phyloP scores from a whole-genome alignment of 2,113 vertebrate species.

The Percopsis transmontana region DNA sequence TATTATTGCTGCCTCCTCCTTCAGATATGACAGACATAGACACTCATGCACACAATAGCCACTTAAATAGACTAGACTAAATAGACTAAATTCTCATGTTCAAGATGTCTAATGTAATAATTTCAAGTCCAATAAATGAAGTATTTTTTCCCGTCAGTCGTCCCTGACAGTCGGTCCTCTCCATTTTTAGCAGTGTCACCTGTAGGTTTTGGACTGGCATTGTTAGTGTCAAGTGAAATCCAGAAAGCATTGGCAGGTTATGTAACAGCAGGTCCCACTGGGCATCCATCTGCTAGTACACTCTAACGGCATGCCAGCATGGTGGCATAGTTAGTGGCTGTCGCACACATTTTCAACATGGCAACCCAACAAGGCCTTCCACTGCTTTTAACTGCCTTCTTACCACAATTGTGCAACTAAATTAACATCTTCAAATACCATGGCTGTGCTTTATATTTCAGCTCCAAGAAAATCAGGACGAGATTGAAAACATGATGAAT shows the following conservation, averaged over 20 bases:
- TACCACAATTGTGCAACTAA: constrained; percentile 1
- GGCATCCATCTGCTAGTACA: constrained; percentile 68
- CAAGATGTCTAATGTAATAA: no score
- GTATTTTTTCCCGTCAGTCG: background rate
- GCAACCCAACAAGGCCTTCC: constrained; percentile 37
- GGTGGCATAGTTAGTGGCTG: constrained; percentile 34
- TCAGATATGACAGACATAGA: no score
- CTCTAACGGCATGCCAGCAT: constrained; percentile 31
- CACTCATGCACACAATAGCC: no score
- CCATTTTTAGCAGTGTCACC: constrained; percentile 19
- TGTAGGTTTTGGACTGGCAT: constrained; percentile 25
- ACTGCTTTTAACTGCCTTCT: constrained; percentile 2
- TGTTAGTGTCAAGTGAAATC: constrained; percentile 41
- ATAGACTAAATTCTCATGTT: no score
- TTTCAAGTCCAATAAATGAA: background rate
- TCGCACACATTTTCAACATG: constrained; percentile 33
- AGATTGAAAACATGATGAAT: constrained; percentile 99
- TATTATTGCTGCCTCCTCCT: no score
- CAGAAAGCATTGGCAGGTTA: constrained; percentile 55
- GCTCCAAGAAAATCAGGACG: constrained; percentile 99
- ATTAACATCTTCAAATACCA: background rate
- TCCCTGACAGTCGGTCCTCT: background rate
- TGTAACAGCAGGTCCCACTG: constrained; percentile 55
- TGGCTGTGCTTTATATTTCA: constrained; percentile 70
- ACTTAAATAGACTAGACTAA: no score